These are phyloP conservation scores for Aulostomus chinensis DNA, from an alignment of 2,797 vertebrate genomes.

Conservation along the genomic window DNA sequence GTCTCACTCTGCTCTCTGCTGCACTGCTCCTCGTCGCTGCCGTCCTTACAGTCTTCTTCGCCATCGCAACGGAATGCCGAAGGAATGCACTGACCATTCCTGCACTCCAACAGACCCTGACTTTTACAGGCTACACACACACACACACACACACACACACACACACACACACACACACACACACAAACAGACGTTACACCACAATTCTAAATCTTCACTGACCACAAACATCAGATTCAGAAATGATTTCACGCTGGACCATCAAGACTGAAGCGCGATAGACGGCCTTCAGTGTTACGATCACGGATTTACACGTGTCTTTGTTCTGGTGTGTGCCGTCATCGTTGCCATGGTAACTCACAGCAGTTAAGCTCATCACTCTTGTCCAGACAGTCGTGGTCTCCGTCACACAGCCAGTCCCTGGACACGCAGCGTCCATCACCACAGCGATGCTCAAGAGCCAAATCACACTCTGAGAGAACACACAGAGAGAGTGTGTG, in stretches of 20 bases:
- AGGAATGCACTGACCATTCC: slow-evolving; percentile 90
- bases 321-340: too few relatives aligned
- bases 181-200: background rate
- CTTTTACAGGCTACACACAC: slow-evolving; percentile 85
- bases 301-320: too few relatives aligned
- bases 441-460: slow-evolving; percentile 84
- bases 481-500: slow-evolving; percentile 15
- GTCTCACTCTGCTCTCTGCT: slow-evolving; percentile 56
- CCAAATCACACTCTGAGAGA: slow-evolving; percentile 79
- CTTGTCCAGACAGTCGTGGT: slow-evolving; percentile 93
- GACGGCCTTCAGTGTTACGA: too few relatives aligned
- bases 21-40: slow-evolving; percentile 92
- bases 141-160: slow-evolving; percentile 22
- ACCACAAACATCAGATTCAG: background rate
- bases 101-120: slow-evolving; percentile 90
- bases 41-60: slow-evolving; percentile 92
- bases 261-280: background rate
- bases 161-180: slow-evolving; percentile 33
- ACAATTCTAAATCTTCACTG: too few relatives aligned
- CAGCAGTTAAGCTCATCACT: slow-evolving; percentile 96
- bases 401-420: slow-evolving; percentile 95
- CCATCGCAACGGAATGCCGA: slow-evolving; percentile 90
- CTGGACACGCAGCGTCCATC: slow-evolving; percentile 88
- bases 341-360: slow-evolving; percentile 72
- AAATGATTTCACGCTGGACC: too few relatives aligned